Evolutionary conservation across 2,888 invertebrate genomes (phyloP).

Genomic region (Lacanobia wlatinum): DNA sequence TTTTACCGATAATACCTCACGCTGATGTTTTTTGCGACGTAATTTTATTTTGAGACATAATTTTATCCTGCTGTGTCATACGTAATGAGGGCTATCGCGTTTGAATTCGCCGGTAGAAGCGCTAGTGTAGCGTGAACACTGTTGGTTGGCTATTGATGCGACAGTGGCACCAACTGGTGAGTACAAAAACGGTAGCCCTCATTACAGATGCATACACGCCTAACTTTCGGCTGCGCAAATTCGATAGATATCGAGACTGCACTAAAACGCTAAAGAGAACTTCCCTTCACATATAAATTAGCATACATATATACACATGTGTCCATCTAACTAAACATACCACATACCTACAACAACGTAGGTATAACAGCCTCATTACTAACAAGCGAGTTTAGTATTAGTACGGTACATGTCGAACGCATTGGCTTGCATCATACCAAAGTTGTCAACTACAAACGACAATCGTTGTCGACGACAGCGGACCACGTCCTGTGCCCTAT

Average conservation of each 20-base stretch:
- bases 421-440: conserved; percentile 68
- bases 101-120: too few species aligned
- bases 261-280: not conserved
- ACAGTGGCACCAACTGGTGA: too few species aligned
- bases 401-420: conserved; percentile 61
- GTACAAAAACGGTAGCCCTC: too few species aligned
- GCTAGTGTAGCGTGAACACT: too few species aligned
- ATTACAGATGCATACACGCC: not conserved
- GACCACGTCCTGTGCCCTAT: conserved; percentile 66
- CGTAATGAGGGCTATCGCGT: too few species aligned
- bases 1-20: too few species aligned
- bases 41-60: not conserved
- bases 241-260: not conserved
- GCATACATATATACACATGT: conserved; percentile 1
- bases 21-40: too few species aligned
- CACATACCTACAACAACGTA: conserved; percentile 1
- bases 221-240: not conserved
- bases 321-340: conserved; percentile 10
- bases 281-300: not conserved
- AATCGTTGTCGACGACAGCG: conserved; percentile 56
- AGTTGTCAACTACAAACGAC: conserved; percentile 66
- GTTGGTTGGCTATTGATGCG: too few species aligned
- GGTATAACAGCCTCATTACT: conserved; percentile 50
- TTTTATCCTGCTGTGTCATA: not conserved
- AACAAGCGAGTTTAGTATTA: conserved; percentile 61